A percentile compares a stretch with the other conserved stretches of the same genome.
phyloP scores from a whole-genome alignment of 2,113 vertebrate genomes.

The Calonectris borealis region DNA sequence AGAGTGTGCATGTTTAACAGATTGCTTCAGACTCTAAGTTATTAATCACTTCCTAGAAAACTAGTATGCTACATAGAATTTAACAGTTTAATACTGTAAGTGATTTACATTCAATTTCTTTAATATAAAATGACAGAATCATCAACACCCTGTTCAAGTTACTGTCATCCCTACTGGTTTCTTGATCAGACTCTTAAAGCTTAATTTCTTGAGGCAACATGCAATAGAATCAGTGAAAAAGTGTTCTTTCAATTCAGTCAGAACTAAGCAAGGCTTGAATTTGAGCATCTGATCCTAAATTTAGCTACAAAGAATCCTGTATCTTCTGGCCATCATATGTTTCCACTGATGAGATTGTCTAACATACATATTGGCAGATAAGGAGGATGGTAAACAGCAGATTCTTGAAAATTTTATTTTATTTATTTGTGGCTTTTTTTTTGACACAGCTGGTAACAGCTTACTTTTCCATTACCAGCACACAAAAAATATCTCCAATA shows the following conservation, averaged over 20 bases:
- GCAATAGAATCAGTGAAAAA: neutral
- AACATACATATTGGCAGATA: fast-evolving
- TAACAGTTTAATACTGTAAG: neutral
- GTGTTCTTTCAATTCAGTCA: neutral
- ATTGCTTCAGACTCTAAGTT: neutral
- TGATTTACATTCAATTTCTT: neutral
- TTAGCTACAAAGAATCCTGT: neutral
- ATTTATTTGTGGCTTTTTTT: neutral
- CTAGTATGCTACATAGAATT: neutral
- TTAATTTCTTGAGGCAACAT: neutral
- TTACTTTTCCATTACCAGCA: neutral
- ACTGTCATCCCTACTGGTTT: neutral
- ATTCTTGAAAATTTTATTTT: neutral
- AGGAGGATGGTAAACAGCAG: neutral
- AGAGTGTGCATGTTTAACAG: neutral
- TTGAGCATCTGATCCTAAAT: neutral
- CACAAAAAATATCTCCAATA: fast-evolving
- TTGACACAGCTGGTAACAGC: neutral
- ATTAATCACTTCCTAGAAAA: conserved; percentile 10
- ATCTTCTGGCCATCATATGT: neutral
- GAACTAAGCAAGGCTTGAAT: neutral
- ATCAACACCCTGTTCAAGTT: neutral
- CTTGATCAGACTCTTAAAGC: neutral
- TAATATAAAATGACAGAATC: neutral
- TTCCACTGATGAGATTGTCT: neutral